Evolutionary conservation across 2,113 vertebrate species (phyloP).

Genomic region (Tapirus terrestris): DNA sequence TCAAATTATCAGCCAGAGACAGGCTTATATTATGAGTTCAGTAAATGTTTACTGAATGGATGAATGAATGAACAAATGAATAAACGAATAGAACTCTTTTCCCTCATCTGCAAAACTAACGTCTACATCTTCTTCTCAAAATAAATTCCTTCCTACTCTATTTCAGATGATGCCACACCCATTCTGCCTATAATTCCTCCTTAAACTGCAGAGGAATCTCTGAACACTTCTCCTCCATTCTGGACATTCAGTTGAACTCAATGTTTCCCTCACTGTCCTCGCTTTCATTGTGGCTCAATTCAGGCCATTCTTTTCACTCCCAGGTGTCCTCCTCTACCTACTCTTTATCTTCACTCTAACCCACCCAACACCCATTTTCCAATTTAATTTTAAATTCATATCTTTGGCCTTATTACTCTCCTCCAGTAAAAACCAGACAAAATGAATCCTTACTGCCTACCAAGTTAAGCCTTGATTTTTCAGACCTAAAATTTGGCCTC

Average conservation of each 20-base stretch:
- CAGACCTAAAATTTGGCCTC: not conserved
- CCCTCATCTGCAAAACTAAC: constrained; percentile 21
- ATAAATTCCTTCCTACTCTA: not conserved
- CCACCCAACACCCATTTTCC: not conserved
- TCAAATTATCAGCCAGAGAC: constrained; percentile 5
- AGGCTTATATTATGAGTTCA: not conserved
- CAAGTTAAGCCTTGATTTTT: not conserved
- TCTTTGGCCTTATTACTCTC: not conserved
- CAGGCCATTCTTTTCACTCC: not conserved
- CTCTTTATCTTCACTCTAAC: not conserved
- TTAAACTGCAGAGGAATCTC: not conserved
- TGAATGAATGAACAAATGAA: not conserved
- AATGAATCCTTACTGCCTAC: not conserved
- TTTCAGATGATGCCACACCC: not conserved
- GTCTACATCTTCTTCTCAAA: not conserved
- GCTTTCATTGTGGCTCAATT: not conserved
- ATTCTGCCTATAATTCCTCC: not conserved
- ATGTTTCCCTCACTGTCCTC: not conserved
- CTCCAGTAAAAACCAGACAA: not conserved
- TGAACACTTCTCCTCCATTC: not conserved
- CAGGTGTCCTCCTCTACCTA: not conserved
- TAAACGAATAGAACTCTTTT: not conserved
- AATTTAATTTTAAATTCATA: not conserved
- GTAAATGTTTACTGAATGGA: not conserved
- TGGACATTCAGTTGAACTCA: not conserved